A percentile compares a stretch with the other conserved stretches of the same genome.
Evolutionary conservation across 30 jellyfish, hydroid and myxozoan species (phyloP).

Genomic region (Sanderia malayensis): DNA sequence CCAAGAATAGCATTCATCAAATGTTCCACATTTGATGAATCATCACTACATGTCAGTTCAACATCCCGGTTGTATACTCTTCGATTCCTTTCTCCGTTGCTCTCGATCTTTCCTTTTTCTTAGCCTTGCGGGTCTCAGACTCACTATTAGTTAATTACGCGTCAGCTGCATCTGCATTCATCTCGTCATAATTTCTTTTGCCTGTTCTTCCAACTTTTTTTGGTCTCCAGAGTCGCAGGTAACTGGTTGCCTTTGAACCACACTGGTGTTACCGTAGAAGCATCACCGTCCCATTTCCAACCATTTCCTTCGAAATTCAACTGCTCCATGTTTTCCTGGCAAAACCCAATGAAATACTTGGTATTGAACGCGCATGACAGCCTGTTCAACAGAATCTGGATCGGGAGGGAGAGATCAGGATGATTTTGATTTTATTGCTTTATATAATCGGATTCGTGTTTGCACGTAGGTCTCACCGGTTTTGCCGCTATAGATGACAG

Average conservation of each 20-base stretch:
- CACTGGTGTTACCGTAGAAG: slow-evolving; percentile 7
- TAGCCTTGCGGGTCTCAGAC: slow-evolving; percentile 4
- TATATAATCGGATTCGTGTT: background rate
- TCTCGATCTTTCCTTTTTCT: background rate
- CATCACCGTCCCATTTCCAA: slow-evolving; percentile 2
- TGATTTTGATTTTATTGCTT: background rate
- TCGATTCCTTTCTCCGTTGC: background rate
- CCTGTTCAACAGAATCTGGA: slow-evolving; percentile 1
- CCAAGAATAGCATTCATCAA: too few species aligned
- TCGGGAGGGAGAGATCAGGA: background rate
- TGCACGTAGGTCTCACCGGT: slow-evolving; percentile 7
- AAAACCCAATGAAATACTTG: background rate
- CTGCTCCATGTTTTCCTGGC: background rate
- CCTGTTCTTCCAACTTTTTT: background rate
- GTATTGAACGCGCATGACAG: background rate
- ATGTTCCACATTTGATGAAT: background rate
- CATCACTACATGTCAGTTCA: background rate
- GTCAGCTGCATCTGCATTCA: slow-evolving; percentile 16
- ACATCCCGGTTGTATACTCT: background rate
- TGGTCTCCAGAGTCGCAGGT: slow-evolving; percentile 7
- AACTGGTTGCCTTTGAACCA: slow-evolving; percentile 16
- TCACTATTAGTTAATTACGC: slow-evolving; percentile 1
- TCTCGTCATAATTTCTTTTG: background rate
- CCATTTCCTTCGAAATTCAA: background rate
- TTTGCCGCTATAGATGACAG: slow-evolving; percentile 19